Evolutionary conservation across 2,113 vertebrate genomes (phyloP).

Genomic region (Ancistrus triradiatus): DNA sequence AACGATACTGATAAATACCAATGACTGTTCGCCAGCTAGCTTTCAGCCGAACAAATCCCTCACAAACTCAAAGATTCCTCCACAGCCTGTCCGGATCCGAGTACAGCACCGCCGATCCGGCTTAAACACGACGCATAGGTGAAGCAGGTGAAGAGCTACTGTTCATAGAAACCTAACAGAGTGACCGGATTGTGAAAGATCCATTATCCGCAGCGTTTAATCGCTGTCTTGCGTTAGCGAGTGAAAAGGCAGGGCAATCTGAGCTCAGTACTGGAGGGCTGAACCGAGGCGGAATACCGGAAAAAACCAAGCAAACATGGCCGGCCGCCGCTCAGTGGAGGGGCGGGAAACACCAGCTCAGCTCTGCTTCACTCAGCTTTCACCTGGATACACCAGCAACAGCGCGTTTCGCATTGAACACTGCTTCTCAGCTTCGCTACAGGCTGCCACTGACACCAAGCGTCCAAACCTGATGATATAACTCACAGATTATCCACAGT

Average conservation of each 20-base stretch:
- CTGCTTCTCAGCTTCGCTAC: background rate
- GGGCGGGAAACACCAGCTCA: conserved; percentile 35
- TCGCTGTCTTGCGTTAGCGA: conserved; percentile 40
- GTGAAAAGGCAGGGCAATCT: conserved; percentile 47
- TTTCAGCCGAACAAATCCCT: conserved; percentile 33
- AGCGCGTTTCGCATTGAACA: background rate
- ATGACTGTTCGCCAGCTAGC: conserved; percentile 18
- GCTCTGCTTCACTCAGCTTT: conserved; percentile 19
- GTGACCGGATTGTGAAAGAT: conserved; percentile 59
- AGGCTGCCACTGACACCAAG: background rate
- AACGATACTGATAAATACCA: background rate
- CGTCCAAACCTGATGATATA: background rate
- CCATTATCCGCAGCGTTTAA: conserved; percentile 52
- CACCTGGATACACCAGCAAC: background rate
- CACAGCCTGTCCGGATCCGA: conserved; percentile 58
- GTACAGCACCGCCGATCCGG: conserved; percentile 51
- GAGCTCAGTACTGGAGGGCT: conserved; percentile 59
- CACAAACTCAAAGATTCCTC: conserved; percentile 52
- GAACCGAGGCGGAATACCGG: conserved; percentile 71
- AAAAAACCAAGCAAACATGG: conserved; percentile 76
- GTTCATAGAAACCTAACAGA: conserved; percentile 20
- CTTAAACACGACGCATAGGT: background rate
- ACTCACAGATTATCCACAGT: too few relatives aligned
- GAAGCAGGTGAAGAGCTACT: background rate
- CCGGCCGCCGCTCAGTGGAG: conserved; percentile 56